These are phyloP conservation scores for Orycteropus afer DNA, from an alignment of 2,113 vertebrate genomes.

Conservation along the genomic window DNA sequence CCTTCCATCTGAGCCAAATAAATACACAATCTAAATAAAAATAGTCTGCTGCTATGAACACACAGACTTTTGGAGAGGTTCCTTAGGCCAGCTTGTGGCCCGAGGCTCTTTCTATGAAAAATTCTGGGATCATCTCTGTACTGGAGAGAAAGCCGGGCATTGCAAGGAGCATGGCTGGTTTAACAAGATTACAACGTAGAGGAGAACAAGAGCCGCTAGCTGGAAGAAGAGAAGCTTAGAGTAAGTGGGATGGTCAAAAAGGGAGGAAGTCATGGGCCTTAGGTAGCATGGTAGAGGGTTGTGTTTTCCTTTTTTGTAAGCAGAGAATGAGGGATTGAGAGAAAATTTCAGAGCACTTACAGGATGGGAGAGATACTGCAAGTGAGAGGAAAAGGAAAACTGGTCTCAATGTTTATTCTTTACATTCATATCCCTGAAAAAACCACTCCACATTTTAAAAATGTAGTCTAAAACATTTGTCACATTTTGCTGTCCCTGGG, in stretches of 20 bases:
- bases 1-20: too few species aligned
- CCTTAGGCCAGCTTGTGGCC: neutral
- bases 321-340: neutral
- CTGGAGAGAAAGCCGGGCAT: neutral
- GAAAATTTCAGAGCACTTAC: neutral
- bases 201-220: neutral
- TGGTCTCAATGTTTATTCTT: neutral
- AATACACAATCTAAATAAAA: neutral
- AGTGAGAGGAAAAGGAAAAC: conserved; percentile 18
- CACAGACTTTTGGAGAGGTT: neutral
- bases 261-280: neutral
- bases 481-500: neutral
- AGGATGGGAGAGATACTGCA: neutral
- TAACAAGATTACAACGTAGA: neutral
- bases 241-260: neutral
- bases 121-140: neutral
- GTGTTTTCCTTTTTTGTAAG: neutral
- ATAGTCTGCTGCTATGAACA: neutral
- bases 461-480: neutral
- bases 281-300: neutral
- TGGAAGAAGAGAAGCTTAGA: neutral
- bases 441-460: neutral
- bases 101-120: neutral
- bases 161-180: neutral
- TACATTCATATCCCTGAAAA: neutral